Evolutionary conservation across 1,140 invertebrate genomes (phyloP).

Genomic region (Pseudomyrmex flavicornis): DNA sequence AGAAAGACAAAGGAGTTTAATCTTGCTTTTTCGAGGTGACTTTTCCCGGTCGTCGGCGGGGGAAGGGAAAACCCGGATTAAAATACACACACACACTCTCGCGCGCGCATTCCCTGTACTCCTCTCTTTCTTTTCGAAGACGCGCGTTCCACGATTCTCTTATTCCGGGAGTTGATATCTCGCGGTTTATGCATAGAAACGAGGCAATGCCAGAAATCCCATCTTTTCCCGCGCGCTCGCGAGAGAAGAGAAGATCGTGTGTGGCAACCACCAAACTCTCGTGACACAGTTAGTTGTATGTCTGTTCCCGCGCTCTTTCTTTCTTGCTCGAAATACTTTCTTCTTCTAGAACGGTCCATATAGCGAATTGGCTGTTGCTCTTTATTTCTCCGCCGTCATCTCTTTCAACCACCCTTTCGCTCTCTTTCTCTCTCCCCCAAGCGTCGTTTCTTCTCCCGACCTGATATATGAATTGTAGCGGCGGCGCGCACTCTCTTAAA

Average conservation of each 20-base stretch:
- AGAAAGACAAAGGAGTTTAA: slow-evolving; percentile 8
- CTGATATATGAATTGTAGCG: slow-evolving; percentile 65
- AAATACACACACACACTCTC: not conserved
- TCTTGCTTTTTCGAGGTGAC: not conserved
- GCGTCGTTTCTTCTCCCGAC: not conserved
- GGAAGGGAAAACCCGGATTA: slow-evolving; percentile 29
- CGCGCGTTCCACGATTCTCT: not conserved
- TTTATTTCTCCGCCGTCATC: slow-evolving; percentile 12
- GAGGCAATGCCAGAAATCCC: slow-evolving; percentile 58
- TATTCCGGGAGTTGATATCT: slow-evolving; percentile 34
- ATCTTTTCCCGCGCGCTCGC: slow-evolving; percentile 52
- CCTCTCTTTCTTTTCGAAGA: not conserved
- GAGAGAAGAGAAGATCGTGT: not conserved
- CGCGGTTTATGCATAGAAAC: slow-evolving; percentile 71
- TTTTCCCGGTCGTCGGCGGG: not conserved
- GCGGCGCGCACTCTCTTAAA: slow-evolving; percentile 38
- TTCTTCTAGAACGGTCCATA: slow-evolving; percentile 26
- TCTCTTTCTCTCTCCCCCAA: not conserved
- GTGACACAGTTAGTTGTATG: slow-evolving; percentile 39
- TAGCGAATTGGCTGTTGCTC: slow-evolving; percentile 53
- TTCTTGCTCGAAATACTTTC: not conserved
- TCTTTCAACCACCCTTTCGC: too few relatives aligned
- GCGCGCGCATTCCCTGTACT: not conserved
- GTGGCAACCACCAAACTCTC: slow-evolving; percentile 1
- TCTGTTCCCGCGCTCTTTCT: slow-evolving; percentile 6